A percentile compares a stretch with the other conserved stretches of the same genome.
These are phyloP conservation scores for Calvadosia cruxmelitensis DNA, from an alignment of 30 jellyfish, hydroid and myxozoan species.

Conservation along the genomic window DNA sequence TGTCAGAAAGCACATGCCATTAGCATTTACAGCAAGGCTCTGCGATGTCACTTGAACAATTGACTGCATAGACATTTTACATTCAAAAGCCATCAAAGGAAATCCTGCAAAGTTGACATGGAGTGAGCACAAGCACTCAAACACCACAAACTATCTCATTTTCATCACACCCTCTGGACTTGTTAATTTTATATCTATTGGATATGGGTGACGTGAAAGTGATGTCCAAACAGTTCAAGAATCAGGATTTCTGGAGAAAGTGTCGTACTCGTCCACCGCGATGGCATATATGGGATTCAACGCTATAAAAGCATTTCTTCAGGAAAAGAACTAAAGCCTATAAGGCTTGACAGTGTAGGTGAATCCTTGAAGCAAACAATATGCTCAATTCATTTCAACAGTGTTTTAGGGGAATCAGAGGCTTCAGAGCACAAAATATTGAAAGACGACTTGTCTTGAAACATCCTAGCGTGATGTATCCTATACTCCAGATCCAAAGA, in stretches of 20 bases:
- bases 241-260: not conserved
- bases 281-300: not conserved
- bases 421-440: too few relatives aligned
- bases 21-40: not conserved
- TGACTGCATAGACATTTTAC: not conserved
- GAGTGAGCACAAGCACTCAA: not conserved
- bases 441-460: too few relatives aligned
- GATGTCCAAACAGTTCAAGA: not conserved
- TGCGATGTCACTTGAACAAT: not conserved
- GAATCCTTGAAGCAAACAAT: not conserved
- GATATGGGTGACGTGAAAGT: not conserved
- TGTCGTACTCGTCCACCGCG: not conserved
- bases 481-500: too few relatives aligned
- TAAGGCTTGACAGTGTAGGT: not conserved
- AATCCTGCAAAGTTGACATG: too few relatives aligned
- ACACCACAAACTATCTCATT: not conserved
- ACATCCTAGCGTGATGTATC: too few relatives aligned
- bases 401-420: too few relatives aligned
- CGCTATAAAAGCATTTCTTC: not conserved
- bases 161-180: not conserved
- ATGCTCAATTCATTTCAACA: not conserved
- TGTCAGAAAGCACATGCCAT: not conserved
- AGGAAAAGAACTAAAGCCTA: not conserved
- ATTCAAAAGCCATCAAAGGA: too few relatives aligned
- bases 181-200: not conserved